phyloP scores from a whole-genome alignment of 1,140 invertebrate species.

The Drosophila repleta region DNA sequence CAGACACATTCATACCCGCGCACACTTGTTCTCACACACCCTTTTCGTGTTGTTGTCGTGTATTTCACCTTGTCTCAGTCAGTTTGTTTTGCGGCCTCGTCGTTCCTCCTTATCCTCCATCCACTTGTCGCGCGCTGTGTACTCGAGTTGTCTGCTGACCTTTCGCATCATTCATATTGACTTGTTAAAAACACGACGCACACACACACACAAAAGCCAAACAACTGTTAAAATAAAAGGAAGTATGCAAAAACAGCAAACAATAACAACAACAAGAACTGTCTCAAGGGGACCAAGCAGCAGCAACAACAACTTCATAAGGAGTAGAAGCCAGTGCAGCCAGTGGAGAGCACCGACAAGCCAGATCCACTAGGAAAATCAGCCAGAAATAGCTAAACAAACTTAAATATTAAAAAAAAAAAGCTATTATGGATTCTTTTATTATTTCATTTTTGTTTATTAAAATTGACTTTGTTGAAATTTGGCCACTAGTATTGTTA shows the following conservation, averaged over 20 bases:
- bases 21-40: conserved; percentile 4
- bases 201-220: conserved; percentile 52
- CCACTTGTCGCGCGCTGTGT: conserved; percentile 46
- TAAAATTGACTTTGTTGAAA: too few species aligned
- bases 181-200: conserved; percentile 66
- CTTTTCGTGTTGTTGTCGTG: conserved; percentile 53
- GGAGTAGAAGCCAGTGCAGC: too few species aligned
- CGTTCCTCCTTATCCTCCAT: conserved; percentile 1
- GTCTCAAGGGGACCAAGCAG: conserved; percentile 30
- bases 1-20: conserved; percentile 1
- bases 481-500: too few species aligned
- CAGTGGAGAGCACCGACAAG: too few species aligned
- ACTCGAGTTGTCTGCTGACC: conserved; percentile 68
- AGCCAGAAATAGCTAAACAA: too few species aligned
- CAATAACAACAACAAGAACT: conserved; percentile 30
- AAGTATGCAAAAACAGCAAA: conserved; percentile 45
- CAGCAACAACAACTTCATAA: conserved; percentile 8
- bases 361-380: too few species aligned
- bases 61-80: conserved; percentile 39
- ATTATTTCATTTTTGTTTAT: too few species aligned
- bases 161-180: conserved; percentile 76
- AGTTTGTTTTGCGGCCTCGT: conserved; percentile 44
- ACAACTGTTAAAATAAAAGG: conserved; percentile 47
- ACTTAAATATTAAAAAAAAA: too few species aligned
- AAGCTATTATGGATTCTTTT: too few species aligned